phyloP scores from a whole-genome alignment of 2,888 invertebrate genomes.

The Sesia bembeciformis region DNA sequence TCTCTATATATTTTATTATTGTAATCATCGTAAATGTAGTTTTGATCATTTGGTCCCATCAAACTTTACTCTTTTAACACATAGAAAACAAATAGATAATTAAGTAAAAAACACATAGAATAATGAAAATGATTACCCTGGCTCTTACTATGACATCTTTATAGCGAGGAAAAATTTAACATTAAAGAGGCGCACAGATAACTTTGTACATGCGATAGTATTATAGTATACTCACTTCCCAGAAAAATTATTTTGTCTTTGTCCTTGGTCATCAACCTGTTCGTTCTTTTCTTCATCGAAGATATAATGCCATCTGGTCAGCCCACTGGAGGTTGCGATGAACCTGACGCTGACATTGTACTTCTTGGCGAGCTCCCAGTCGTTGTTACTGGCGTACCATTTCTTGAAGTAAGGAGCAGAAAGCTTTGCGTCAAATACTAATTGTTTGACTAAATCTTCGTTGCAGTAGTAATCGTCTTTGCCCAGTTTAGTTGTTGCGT shows the following conservation, averaged over 20 bases:
- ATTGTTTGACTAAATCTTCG: constrained; percentile 85
- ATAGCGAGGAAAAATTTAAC: too few relatives aligned
- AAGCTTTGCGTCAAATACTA: constrained; percentile 90
- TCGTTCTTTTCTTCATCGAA: constrained; percentile 75
- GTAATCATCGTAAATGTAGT: too few relatives aligned
- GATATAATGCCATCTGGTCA: constrained; percentile 90
- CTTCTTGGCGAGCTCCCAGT: constrained; percentile 71
- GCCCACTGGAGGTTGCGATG: constrained; percentile 90
- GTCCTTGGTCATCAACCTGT: constrained; percentile 42
- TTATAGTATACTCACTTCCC: constrained; percentile 33
- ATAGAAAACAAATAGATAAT: too few relatives aligned
- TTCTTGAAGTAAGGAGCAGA: constrained; percentile 74
- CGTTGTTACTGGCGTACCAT: constrained; percentile 67
- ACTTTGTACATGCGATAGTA: too few relatives aligned
- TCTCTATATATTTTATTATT: not conserved
- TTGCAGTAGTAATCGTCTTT: constrained; percentile 88
- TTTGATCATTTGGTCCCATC: too few relatives aligned
- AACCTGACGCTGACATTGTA: constrained; percentile 87
- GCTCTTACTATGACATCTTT: too few relatives aligned
- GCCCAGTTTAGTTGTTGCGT: constrained; percentile 66
- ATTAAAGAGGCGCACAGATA: too few relatives aligned
- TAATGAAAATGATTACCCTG: too few relatives aligned
- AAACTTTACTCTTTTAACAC: too few relatives aligned
- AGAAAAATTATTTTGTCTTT: constrained; percentile 31
- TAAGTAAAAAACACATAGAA: too few relatives aligned